phyloP scores from a whole-genome alignment of 2,888 invertebrate genomes.

The Spisula subtruncata region DNA sequence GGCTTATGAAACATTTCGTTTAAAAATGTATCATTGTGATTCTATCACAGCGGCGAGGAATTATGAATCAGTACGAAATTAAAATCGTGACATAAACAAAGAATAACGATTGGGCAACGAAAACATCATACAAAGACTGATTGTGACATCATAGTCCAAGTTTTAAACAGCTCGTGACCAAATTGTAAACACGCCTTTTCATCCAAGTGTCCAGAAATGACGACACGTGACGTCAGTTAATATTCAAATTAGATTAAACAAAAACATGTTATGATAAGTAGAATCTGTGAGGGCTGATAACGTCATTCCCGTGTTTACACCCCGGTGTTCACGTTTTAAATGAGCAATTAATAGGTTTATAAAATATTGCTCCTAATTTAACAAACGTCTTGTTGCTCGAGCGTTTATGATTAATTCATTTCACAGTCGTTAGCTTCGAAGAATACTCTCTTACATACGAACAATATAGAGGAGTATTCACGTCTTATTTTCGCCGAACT shows the following conservation, averaged over 20 bases:
- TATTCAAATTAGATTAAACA: not conserved
- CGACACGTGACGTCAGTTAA: not conserved
- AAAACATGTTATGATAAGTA: not conserved
- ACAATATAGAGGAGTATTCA: conserved; percentile 14
- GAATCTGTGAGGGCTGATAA: not conserved
- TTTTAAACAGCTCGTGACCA: not conserved
- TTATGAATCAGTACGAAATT: not conserved
- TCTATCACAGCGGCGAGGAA: not conserved
- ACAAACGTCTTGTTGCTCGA: not conserved
- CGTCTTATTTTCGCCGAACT: not conserved
- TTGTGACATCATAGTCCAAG: not conserved
- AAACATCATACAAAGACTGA: not conserved
- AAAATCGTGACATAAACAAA: not conserved
- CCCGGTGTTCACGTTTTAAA: not conserved
- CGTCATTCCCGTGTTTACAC: not conserved
- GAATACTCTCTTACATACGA: not conserved
- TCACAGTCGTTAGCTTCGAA: not conserved
- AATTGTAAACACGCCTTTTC: not conserved
- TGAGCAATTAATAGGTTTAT: not conserved
- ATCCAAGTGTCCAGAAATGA: not conserved
- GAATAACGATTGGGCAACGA: not conserved
- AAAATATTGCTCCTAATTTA: not conserved
- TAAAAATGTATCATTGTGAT: not conserved
- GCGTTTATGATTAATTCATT: not conserved
- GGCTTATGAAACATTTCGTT: not conserved